Evolutionary conservation across 2,113 vertebrate genomes (phyloP), one percentile per base, ranked within the genome.

Genomic region (Paramisgurnus dabryanus): DNA sequence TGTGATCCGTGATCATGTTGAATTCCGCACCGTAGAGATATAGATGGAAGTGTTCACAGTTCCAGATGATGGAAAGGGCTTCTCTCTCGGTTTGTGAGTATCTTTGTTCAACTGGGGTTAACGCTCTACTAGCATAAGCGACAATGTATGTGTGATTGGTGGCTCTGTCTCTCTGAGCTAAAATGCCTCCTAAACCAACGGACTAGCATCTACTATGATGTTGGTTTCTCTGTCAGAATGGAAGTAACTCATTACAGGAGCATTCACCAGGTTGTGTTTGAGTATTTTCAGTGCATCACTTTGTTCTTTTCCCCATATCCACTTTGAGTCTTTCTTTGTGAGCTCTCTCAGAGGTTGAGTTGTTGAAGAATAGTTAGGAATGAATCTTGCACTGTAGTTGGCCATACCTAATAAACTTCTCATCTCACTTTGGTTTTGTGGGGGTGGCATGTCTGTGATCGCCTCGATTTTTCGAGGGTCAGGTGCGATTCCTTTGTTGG

Each of bases 1-100:
- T 74, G 10, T 74, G 39, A 39, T 66, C 40, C 17, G 53, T n/a
- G 69, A 72, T 72, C 22, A 72, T 39, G 12, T 72, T 72, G 4
- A 72, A 72, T 17, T 58, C 49, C 4, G 49, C 69, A 40, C 10
- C n/a, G 27, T 34, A 34, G 27, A 34, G 27, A 34, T 34, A 34
- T 34, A 34, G 27, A 34, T 34, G 27, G 27, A 40, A 57, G 69
- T 57, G 12, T 55, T 17, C 69, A n/a, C 27, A 57, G 69, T 22
- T 55, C 22, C 69, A 55, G 69, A 39, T 1, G 49, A 40, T 39
- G 5, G 50, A 11, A 8, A 18, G 50, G 5, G 69, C 4, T 2
- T 57, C 50, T 72, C 12, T 72, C 40, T 34, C 69, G 0, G 1
- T 72, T 27, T 72, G 69, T 17, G 69, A 71, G 34, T 39, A 71